A percentile compares a stretch with the other conserved stretches of the same genome.
These are phyloP conservation scores for Rhopalosiphum padi DNA, from an alignment of 1,140 invertebrate genomes.

Conservation along the genomic window DNA sequence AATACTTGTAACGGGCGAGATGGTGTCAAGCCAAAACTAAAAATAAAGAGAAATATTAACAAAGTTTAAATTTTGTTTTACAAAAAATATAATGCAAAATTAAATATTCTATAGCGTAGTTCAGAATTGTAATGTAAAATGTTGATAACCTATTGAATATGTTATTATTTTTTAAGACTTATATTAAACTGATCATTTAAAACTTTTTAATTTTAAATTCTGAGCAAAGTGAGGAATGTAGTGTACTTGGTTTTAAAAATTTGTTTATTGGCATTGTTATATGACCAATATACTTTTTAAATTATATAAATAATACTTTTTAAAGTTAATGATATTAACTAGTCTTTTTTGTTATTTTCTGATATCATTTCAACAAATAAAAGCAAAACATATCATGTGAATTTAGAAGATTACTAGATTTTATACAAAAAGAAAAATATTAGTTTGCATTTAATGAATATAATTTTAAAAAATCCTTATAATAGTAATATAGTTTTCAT, in stretches of 20 bases:
- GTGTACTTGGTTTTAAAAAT: neutral
- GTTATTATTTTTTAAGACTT: neutral
- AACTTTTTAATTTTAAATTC: neutral
- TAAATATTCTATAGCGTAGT: neutral
- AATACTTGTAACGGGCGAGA: conserved; percentile 80
- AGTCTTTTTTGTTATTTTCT: no score
- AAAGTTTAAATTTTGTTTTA: neutral
- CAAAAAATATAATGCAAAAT: neutral
- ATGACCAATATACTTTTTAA: neutral
- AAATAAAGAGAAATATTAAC: neutral
- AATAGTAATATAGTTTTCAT: no score
- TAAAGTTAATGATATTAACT: no score
- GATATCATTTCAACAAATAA: no score
- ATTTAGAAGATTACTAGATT: no score
- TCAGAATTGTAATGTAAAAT: neutral
- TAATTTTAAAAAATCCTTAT: no score
- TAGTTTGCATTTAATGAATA: no score
- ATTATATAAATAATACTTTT: neutral
- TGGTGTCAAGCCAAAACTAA: conserved; percentile 92
- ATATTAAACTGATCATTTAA: neutral
- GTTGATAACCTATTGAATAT: neutral
- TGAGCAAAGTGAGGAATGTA: neutral
- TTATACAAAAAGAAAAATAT: no score
- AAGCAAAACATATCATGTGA: no score
- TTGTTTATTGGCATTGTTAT: neutral